Conservation (phyloP, 53 echinoderm and acorn worm genomes). For the Echinarachnius parma region DNA sequence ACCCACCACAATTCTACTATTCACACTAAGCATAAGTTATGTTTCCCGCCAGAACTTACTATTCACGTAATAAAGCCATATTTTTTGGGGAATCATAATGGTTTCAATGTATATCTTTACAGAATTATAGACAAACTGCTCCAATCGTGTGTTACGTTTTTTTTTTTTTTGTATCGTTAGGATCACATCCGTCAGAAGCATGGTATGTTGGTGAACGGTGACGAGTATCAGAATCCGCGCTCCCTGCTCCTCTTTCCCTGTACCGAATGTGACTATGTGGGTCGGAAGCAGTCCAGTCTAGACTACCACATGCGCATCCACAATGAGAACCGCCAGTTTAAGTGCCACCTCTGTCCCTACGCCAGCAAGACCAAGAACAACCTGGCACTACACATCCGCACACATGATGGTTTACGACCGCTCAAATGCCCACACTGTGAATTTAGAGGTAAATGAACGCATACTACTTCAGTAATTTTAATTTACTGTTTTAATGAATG, state of each 20-base stretch:
- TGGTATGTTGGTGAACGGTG: constrained; percentile 58
- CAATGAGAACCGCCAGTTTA: constrained; percentile 79
- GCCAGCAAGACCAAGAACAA: constrained; percentile 98
- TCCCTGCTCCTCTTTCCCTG: constrained; percentile 57
- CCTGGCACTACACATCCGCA: constrained; percentile 84
- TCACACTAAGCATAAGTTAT: too few species aligned
- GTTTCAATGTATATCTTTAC: too few species aligned
- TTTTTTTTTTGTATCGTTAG: background rate
- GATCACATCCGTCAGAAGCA: constrained; percentile 91
- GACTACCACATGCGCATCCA: constrained; percentile 92
- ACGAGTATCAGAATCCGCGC: constrained; percentile 50
- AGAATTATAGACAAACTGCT: too few species aligned
- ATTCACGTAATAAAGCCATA: too few species aligned
- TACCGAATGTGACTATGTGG: constrained; percentile 65
- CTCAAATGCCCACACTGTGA: constrained; percentile 89
- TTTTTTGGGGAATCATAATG: too few species aligned
- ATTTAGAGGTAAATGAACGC: constrained; percentile 96
- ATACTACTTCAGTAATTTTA: too few species aligned
- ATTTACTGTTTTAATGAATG: too few species aligned
- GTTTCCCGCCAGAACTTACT: too few species aligned
- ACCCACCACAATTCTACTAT: too few species aligned
- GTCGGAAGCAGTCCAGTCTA: constrained; percentile 86
- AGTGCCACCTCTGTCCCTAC: constrained; percentile 75
- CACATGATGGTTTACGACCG: constrained; percentile 81
- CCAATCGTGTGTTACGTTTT: background rate